Base-by-base conservation (phyloP, 1,140 invertebrate species). In the Leptonema lineaticorne region DNA sequence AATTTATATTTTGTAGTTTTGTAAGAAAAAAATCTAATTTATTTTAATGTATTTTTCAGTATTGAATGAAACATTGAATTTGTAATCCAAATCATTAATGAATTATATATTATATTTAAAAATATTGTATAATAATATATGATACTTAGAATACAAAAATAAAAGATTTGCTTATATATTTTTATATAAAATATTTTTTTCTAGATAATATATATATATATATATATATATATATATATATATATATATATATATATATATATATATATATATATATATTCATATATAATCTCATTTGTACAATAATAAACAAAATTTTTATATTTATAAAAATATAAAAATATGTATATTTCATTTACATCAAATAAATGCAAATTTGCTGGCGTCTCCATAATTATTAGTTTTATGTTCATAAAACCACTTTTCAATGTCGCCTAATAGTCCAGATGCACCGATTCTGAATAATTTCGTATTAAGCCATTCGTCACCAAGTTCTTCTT, bases 401-500 rank as follows among this genome's bases (percentile, higher is more conserved):
- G 75, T 78, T n/a, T 70, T 69, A 74, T 74, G 75, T 60, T 85
- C 74, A 75, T 80, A 88, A n/a, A 91, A 76, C 74, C 86, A 82
- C 56, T 81, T 79, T 75, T 91, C 87, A 73, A 97, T 90, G 75
- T 94, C 89, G 29, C 86, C 86, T 0, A 99, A 80, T 3, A 99
- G 81, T 66, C 90, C 90, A 4, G 96, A 98, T 20, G 97, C 96
- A 27, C 97, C 97, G 74, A 99, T 94, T 58, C 97, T 86, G 78
- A 99, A 99, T 1, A 96, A 78, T 63, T 89, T 74, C 0, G 90
- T 89, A 33, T 85, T 86, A 0, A 97, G 77, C 96, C 96, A 99
- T 30, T 92, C 88, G 69, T 88, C 81, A 9, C 96, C 97, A 3
- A 99, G 83, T 73, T 95, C 88, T 76, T 89, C 87, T 76, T 95